Evolutionary conservation across 1,140 invertebrate species (phyloP), one percentile per base, ranked within the genome.

Genomic region (Plectus sambesii): DNA sequence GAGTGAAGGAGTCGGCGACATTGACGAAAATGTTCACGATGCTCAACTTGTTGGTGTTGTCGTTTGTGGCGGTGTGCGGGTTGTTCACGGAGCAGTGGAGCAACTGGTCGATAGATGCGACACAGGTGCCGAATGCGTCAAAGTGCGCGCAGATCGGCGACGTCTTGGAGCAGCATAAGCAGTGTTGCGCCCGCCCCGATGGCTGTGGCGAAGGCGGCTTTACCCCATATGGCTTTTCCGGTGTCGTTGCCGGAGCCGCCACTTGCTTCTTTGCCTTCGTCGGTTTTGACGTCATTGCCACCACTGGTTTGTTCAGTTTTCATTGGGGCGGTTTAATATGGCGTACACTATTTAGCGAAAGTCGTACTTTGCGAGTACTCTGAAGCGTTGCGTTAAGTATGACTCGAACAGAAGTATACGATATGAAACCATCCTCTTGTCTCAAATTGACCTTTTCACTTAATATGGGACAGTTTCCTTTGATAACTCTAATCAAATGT

Each of bases 211-310:
- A 78, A 83, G 3, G 75, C 80, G 1, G 84, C 1, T 88, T 87
- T 62, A 77, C 83, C 69, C 85, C 85, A 0, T 87, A 78, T 66
- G 85, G 85, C 0, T 61, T 85, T 4, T 74, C 76, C 1, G 85
- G 85, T 2, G 57, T 69, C 49, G 53, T 70, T 79, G 74, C 77
- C 0, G 85, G 85, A 0, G 85, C 85, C 0, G 85, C 85, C 0
- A 86, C 84, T 42, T 88, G 85, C 69, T 89, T 89, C 70, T 89
- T 81, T 66, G 85, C 84, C 27, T 88, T 87, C 64, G 83, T 87
- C 4, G 85, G 82, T 0, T 88, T 88, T 61, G 86, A 89, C 71
- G 79, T 80, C 39, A 81, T 89, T 39, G 85, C 85, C 12, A 85
- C 84, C 4, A 85, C 84, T 1, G 74, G 72, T 40, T 9, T 17